phyloP scores from a whole-genome alignment of 2,113 vertebrate genomes.

The Tupaia tana region DNA sequence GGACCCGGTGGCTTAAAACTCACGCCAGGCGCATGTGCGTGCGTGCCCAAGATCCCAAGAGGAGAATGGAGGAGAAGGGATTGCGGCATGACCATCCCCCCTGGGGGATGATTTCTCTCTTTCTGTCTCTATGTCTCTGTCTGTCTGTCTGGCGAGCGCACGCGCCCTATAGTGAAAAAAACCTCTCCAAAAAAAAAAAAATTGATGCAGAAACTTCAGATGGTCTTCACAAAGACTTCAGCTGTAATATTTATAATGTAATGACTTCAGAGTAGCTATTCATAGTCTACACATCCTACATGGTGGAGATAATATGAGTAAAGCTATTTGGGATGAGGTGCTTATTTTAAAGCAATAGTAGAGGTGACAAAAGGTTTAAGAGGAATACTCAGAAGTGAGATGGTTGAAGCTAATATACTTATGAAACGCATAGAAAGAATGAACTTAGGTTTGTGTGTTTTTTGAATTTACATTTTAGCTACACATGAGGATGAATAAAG shows the following conservation, averaged over 20 bases:
- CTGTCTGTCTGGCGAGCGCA: too few relatives aligned
- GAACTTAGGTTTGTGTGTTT: background rate
- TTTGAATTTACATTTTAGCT: slow-evolving; percentile 5
- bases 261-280: slow-evolving; percentile 25
- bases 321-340: background rate
- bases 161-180: too few relatives aligned
- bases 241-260: slow-evolving; percentile 3
- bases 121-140: too few relatives aligned
- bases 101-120: too few relatives aligned
- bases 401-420: background rate
- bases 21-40: too few relatives aligned
- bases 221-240: slow-evolving; percentile 51
- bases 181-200: slow-evolving; percentile 56
- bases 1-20: too few relatives aligned
- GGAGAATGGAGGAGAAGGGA: too few relatives aligned
- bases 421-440: background rate
- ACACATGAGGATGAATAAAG: background rate
- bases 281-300: slow-evolving; percentile 33
- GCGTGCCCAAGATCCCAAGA: too few relatives aligned
- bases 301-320: background rate
- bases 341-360: background rate
- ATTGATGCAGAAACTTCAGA: background rate
- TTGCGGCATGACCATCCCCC: too few relatives aligned
- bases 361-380: background rate
- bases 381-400: slow-evolving; percentile 32